Percentiles rank a stretch among this genome's conserved stretches.
Conservation (phyloP, 1,140 invertebrate species). For the Drosophila sp. region DNA sequence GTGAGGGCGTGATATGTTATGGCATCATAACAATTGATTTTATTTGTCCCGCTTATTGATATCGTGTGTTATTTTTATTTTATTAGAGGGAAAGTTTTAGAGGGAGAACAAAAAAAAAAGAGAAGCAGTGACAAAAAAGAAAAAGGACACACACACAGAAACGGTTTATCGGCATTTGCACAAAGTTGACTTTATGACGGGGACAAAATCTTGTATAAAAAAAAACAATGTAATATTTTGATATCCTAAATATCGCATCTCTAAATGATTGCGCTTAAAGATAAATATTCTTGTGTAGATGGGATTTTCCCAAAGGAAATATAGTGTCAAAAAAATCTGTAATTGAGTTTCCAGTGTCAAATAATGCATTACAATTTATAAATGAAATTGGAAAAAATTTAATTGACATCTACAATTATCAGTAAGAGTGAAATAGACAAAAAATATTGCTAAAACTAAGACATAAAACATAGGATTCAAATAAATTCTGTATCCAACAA, state of each 20-base stretch:
- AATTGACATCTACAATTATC: too few relatives aligned
- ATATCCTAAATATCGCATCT: constrained; percentile 1
- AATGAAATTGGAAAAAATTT: too few relatives aligned
- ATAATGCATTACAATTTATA: too few relatives aligned
- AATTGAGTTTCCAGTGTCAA: too few relatives aligned
- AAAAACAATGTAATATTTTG: neutral
- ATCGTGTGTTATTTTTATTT: constrained; percentile 62
- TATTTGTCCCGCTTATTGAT: constrained; percentile 70
- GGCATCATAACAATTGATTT: constrained; percentile 76
- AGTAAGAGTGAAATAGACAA: too few relatives aligned
- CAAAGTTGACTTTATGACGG: constrained; percentile 7
- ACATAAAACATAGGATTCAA: too few relatives aligned
- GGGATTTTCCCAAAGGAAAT: too few relatives aligned
- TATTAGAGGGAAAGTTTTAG: constrained; percentile 32
- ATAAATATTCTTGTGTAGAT: constrained; percentile 1
- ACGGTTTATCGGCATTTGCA: constrained; percentile 7
- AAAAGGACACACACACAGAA: constrained; percentile 11
- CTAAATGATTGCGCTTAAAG: neutral
- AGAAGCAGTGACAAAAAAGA: neutral
- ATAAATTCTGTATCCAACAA: too few relatives aligned
- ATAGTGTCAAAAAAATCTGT: too few relatives aligned
- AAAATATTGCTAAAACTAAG: too few relatives aligned
- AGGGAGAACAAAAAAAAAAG: neutral
- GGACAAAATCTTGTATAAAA: constrained; percentile 4
- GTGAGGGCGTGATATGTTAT: constrained; percentile 63